These are phyloP conservation scores for Octodonta nipae DNA, from an alignment of 2,888 invertebrate genomes.

Conservation along the genomic window DNA sequence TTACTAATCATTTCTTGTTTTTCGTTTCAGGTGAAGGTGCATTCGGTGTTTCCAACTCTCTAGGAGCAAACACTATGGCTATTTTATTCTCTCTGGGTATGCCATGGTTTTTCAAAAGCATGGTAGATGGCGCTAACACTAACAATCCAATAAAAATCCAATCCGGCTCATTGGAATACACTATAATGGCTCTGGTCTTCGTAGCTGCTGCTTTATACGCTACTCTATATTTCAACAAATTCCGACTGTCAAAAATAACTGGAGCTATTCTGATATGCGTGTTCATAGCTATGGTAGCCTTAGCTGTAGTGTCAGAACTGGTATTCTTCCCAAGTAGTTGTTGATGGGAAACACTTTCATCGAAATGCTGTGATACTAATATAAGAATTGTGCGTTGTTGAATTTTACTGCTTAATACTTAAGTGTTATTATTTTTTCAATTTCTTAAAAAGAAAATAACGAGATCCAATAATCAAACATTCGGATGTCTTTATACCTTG, in stretches of 20 bases:
- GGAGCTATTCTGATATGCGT: slow-evolving; percentile 52
- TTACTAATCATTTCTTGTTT: slow-evolving; percentile 18
- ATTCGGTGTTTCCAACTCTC: slow-evolving; percentile 75
- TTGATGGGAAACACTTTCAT: background rate
- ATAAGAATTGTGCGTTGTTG: too few relatives aligned
- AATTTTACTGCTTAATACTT: too few relatives aligned
- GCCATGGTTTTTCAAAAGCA: slow-evolving; percentile 71
- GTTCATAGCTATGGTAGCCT: slow-evolving; percentile 57
- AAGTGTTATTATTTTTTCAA: too few relatives aligned
- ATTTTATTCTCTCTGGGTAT: slow-evolving; percentile 69
- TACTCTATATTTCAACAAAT: slow-evolving; percentile 54
- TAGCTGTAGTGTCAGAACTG: slow-evolving; percentile 68
- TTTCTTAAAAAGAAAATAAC: too few relatives aligned
- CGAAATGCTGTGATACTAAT: background rate
- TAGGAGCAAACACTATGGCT: slow-evolving; percentile 76
- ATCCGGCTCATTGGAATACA: slow-evolving; percentile 70
- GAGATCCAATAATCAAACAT: too few relatives aligned
- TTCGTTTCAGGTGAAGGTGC: slow-evolving; percentile 68
- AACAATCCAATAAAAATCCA: slow-evolving; percentile 47
- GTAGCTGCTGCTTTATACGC: slow-evolving; percentile 59
- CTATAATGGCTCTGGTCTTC: slow-evolving; percentile 61
- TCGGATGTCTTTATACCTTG: too few relatives aligned
- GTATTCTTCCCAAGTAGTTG: slow-evolving; percentile 20
- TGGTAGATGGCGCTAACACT: slow-evolving; percentile 37
- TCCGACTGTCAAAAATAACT: slow-evolving; percentile 52